Evolutionary conservation across 2,797 vertebrate genomes (phyloP).

Genomic region (Helicolenus hilgendorfi): DNA sequence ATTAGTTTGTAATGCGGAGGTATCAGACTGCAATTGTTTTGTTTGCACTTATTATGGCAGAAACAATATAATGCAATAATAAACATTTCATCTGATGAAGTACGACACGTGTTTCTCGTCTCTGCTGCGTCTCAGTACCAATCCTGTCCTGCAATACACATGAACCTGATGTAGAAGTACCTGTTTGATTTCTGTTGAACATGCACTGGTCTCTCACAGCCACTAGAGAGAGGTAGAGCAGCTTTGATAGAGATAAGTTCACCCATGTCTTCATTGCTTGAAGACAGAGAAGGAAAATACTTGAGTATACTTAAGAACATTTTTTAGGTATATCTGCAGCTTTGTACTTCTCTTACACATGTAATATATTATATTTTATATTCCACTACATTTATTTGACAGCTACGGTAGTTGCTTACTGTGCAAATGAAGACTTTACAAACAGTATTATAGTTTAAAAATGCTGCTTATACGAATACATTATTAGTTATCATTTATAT

Average conservation of each 20-base stretch:
- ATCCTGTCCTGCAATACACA: background rate
- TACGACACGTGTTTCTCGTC: background rate
- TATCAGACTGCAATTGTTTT: conserved; percentile 35
- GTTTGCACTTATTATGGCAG: conserved; percentile 70
- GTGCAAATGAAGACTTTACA: background rate
- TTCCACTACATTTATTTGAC: background rate
- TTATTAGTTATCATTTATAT: background rate
- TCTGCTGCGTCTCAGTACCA: background rate
- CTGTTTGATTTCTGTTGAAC: background rate
- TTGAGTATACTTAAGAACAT: background rate
- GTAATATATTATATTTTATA: background rate
- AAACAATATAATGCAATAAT: conserved; percentile 62
- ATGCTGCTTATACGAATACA: background rate
- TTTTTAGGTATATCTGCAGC: background rate
- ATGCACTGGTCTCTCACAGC: background rate
- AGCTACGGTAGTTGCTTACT: background rate
- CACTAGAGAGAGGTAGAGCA: conserved; percentile 56
- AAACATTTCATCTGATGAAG: conserved; percentile 67
- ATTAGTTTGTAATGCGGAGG: conserved; percentile 20
- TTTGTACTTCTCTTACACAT: background rate
- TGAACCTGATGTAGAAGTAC: background rate
- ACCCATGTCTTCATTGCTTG: too few relatives aligned
- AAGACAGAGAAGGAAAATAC: background rate
- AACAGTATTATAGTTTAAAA: background rate
- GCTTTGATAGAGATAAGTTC: background rate